phyloP scores from a whole-genome alignment of 1,140 invertebrate genomes.

The Anastrepha ludens region DNA sequence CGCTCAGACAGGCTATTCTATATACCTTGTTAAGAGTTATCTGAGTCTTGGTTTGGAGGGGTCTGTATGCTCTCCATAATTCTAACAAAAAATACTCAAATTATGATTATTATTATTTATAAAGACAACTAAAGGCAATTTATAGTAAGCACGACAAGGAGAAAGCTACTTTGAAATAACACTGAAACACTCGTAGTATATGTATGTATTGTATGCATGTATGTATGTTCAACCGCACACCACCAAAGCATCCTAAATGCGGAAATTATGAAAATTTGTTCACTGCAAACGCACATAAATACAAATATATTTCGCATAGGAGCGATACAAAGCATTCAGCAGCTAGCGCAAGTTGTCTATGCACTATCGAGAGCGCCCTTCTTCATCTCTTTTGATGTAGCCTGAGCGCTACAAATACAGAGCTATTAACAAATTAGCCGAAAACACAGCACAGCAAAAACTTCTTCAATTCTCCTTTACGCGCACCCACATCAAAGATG shows the following conservation, averaged over 20 bases:
- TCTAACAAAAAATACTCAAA: not conserved
- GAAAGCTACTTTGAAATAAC: not conserved
- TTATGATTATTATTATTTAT: slow-evolving; percentile 28
- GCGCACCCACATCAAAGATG: no score
- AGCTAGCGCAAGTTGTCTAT: not conserved
- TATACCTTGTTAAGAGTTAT: no score
- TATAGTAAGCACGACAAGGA: not conserved
- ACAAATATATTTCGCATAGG: not conserved
- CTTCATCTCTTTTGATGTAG: not conserved
- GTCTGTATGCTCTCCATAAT: not conserved
- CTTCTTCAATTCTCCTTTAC: not conserved
- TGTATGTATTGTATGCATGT: no score
- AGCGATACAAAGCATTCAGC: not conserved
- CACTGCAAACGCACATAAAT: not conserved
- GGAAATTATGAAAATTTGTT: not conserved
- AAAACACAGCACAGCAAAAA: not conserved
- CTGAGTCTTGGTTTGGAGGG: no score
- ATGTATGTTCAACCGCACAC: no score
- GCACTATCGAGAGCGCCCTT: not conserved
- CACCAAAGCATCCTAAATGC: not conserved
- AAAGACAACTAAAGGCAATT: not conserved
- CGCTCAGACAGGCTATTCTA: no score
- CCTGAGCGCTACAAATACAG: not conserved
- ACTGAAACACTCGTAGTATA: not conserved
- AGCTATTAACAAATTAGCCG: not conserved